Evolutionary conservation across 2,797 vertebrate genomes (phyloP).

Genomic region (Okamejei kenojei): DNA sequence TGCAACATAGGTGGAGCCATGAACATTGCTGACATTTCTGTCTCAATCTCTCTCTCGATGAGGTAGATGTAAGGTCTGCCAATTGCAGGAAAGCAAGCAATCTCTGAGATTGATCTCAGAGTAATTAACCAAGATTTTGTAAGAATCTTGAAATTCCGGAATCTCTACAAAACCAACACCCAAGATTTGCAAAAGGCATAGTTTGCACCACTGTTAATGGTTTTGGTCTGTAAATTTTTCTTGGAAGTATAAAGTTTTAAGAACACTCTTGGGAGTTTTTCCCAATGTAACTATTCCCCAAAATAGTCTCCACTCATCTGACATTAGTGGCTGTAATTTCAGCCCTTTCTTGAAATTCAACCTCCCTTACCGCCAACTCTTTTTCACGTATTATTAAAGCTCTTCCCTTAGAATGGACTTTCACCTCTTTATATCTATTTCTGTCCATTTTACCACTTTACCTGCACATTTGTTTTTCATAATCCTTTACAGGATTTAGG

Average conservation of each 20-base stretch:
- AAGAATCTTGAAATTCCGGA: not conserved
- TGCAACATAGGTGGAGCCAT: not conserved
- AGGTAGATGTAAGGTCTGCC: not conserved
- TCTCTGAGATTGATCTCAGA: not conserved
- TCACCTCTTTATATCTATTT: not conserved
- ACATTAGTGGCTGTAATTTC: not conserved
- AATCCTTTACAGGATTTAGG: not conserved
- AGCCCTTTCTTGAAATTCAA: not conserved
- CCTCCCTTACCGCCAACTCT: not conserved
- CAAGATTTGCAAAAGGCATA: not conserved
- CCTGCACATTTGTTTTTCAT: not conserved
- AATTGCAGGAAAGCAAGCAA: not conserved
- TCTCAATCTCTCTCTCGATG: not conserved
- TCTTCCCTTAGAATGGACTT: not conserved
- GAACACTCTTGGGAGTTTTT: not conserved
- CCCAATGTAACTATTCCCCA: not conserved
- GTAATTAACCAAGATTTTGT: not conserved
- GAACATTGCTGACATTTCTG: not conserved
- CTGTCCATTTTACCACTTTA: not conserved
- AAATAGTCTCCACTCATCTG: not conserved
- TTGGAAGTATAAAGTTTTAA: not conserved
- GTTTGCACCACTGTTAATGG: not conserved
- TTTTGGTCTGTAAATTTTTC: not conserved
- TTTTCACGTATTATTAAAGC: not conserved
- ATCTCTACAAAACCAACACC: not conserved